Percentiles rank a stretch among this genome's conserved stretches.
phyloP scores from a whole-genome alignment of 2,113 vertebrate species.

The Physeter macrocephalus region DNA sequence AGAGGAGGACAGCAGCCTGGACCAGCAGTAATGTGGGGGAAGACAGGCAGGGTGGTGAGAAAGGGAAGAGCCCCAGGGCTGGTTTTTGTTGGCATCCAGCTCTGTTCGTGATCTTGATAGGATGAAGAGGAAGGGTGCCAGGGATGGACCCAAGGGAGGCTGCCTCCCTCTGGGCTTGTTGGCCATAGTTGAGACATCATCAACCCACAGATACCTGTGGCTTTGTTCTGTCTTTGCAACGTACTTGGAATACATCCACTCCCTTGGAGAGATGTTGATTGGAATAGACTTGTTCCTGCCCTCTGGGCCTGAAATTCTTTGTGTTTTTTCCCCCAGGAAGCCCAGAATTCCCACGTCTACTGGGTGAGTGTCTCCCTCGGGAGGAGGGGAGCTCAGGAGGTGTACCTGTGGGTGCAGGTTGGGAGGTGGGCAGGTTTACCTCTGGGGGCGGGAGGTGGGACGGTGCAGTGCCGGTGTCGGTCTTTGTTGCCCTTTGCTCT shows the following conservation, averaged over 20 bases:
- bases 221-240: not conserved
- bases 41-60: not conserved
- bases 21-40: not conserved
- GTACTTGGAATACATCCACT: not conserved
- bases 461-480: not conserved
- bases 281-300: slow-evolving; percentile 15
- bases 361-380: slow-evolving; percentile 89
- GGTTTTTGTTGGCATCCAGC: not conserved
- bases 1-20: not conserved
- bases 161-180: not conserved
- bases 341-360: slow-evolving; percentile 97
- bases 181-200: not conserved
- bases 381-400: not conserved
- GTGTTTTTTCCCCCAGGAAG: slow-evolving; percentile 86
- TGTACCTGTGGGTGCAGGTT: not conserved
- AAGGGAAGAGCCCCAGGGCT: not conserved
- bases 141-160: not conserved
- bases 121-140: not conserved
- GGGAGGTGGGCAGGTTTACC: not conserved
- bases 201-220: not conserved
- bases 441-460: not conserved
- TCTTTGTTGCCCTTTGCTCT: not conserved
- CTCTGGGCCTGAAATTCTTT: slow-evolving; percentile 57
- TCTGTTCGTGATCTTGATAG: not conserved
- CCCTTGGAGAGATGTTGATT: not conserved